Conservation (phyloP, 2,113 vertebrate genomes). For the Muntiacus reevesi region DNA sequence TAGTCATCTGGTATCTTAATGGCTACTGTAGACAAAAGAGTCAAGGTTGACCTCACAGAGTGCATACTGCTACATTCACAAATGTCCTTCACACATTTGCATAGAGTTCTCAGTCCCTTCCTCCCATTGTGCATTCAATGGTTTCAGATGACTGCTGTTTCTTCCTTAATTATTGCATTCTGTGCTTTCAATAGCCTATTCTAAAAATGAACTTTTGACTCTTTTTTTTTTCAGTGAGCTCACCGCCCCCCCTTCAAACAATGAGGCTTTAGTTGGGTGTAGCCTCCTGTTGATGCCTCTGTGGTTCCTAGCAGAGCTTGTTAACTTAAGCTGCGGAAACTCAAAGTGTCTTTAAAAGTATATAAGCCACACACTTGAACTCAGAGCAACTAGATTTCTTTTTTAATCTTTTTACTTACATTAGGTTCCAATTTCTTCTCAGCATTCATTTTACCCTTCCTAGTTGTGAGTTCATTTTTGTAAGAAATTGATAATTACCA, state of each 20-base stretch:
- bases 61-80: neutral
- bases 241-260: neutral
- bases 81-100: neutral
- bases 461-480: neutral
- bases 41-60: neutral
- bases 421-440: neutral
- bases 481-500: neutral
- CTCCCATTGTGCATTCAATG: neutral
- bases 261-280: neutral
- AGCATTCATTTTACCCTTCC: neutral
- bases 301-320: neutral
- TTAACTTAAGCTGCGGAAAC: neutral
- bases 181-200: neutral
- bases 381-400: neutral
- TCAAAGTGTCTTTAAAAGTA: neutral
- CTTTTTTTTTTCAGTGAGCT: neutral
- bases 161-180: neutral
- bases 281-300: neutral
- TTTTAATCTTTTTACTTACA: neutral
- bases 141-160: neutral
- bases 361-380: neutral
- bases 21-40: neutral
- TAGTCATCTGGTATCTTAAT: neutral
- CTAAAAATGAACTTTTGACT: neutral
- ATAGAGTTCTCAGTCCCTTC: neutral